A percentile compares a stretch with the other conserved stretches of the same genome.
These are phyloP conservation scores for Zelostemma sp. DNA, from an alignment of 1,140 invertebrate species.

Conservation along the genomic window DNA sequence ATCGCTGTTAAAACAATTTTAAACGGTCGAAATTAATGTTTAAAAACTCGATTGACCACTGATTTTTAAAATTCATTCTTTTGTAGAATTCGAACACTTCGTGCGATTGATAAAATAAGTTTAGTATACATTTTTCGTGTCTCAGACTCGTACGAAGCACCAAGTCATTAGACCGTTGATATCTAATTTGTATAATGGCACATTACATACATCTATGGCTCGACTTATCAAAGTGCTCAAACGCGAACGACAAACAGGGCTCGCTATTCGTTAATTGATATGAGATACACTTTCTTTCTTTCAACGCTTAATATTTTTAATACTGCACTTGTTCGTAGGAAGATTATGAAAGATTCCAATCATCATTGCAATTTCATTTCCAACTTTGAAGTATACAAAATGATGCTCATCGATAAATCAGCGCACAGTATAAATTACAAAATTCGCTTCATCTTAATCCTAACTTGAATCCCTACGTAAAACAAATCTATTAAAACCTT, in stretches of 20 bases:
- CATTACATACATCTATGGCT: conserved; percentile 47
- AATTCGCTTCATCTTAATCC: no score
- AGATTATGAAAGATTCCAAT: conserved; percentile 42
- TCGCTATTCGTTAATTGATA: conserved; percentile 39
- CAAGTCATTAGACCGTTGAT: conserved; percentile 29
- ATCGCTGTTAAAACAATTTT: conserved; percentile 14
- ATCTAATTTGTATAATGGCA: conserved; percentile 54
- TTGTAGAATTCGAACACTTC: no score
- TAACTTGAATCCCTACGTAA: no score
- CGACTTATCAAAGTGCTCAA: conserved; percentile 14
- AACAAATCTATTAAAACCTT: no score
- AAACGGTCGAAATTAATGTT: neutral
- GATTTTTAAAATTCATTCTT: no score
- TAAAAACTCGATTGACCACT: no score
- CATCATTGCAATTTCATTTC: conserved; percentile 1
- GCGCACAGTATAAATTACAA: no score
- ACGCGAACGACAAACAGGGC: conserved; percentile 43
- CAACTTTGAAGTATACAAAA: neutral
- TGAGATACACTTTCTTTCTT: conserved; percentile 36
- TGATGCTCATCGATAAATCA: no score
- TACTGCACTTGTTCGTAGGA: conserved; percentile 50
- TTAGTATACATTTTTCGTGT: conserved; percentile 9
- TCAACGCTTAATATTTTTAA: conserved; percentile 39
- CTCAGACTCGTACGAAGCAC: conserved; percentile 40
- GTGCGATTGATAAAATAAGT: neutral